phyloP scores from a whole-genome alignment of 1,140 invertebrate genomes.

The Bombus balteatus region DNA sequence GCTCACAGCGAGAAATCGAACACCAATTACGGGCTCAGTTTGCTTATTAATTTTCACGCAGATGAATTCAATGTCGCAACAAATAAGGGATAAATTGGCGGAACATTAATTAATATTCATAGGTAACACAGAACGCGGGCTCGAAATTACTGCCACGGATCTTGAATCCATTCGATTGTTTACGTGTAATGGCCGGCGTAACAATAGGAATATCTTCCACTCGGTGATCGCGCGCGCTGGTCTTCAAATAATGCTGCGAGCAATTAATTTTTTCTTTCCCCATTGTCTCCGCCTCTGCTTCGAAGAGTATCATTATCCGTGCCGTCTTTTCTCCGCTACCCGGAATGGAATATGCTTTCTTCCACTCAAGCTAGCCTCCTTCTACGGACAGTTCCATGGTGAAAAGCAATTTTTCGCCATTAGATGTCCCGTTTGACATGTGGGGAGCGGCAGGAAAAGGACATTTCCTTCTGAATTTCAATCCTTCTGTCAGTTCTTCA shows the following conservation, averaged over 20 bases:
- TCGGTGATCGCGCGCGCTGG: constrained; percentile 11
- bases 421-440: not conserved
- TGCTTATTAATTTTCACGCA: not conserved
- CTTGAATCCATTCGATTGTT: constrained; percentile 14
- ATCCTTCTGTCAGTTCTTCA: not conserved
- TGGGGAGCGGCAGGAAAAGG: not conserved
- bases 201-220: constrained; percentile 23
- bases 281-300: not conserved
- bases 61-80: not conserved
- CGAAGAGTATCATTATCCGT: constrained; percentile 37
- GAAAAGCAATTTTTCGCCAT: constrained; percentile 20
- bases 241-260: constrained; percentile 30
- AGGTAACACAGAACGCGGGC: not conserved
- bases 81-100: constrained; percentile 17
- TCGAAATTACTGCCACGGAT: not conserved
- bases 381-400: not conserved
- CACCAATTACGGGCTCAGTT: not conserved
- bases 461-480: not conserved
- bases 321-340: not conserved
- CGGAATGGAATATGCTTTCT: constrained; percentile 49
- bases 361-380: constrained; percentile 21
- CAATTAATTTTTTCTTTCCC: constrained; percentile 35
- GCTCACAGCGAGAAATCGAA: not conserved
- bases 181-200: constrained; percentile 22
- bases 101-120: constrained; percentile 17